A percentile compares a stretch with the other conserved stretches of the same genome.
Evolutionary conservation across 2,797 vertebrate genomes (phyloP).

Genomic region (Morus bassanus): DNA sequence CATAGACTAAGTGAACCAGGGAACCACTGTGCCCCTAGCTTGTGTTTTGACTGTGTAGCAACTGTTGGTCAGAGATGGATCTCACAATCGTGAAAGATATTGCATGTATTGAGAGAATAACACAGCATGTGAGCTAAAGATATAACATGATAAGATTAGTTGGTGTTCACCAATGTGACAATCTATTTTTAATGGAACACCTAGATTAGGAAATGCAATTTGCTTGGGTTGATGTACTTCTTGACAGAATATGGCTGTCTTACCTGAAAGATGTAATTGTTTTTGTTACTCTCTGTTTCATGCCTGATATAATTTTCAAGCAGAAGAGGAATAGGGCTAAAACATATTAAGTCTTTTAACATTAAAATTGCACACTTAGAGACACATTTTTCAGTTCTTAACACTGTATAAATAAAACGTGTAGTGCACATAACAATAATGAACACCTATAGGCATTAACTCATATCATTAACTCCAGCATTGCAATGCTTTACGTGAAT

Average conservation of each 20-base stretch:
- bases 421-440: neutral
- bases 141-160: conserved; percentile 18
- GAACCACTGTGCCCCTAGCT: neutral
- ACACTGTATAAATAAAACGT: neutral
- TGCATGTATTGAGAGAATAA: neutral
- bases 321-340: neutral
- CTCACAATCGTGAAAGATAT: neutral
- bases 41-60: neutral
- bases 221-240: conserved; percentile 24
- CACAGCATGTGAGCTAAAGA: neutral
- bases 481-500: neutral
- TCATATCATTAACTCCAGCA: neutral
- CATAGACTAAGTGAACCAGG: neutral
- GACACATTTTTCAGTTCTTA: neutral
- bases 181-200: conserved; percentile 50
- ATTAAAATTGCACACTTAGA: neutral
- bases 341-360: conserved; percentile 19
- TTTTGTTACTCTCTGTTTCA: conserved; percentile 43
- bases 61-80: neutral
- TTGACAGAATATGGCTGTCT: conserved; percentile 37
- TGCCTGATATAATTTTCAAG: conserved; percentile 43
- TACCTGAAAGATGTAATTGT: conserved; percentile 11
- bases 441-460: neutral
- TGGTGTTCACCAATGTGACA: conserved; percentile 32
- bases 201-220: conserved; percentile 38